Evolutionary conservation across 2,797 vertebrate species (phyloP), one percentile per base, ranked within the genome.

Genomic region (Chanos chanos): DNA sequence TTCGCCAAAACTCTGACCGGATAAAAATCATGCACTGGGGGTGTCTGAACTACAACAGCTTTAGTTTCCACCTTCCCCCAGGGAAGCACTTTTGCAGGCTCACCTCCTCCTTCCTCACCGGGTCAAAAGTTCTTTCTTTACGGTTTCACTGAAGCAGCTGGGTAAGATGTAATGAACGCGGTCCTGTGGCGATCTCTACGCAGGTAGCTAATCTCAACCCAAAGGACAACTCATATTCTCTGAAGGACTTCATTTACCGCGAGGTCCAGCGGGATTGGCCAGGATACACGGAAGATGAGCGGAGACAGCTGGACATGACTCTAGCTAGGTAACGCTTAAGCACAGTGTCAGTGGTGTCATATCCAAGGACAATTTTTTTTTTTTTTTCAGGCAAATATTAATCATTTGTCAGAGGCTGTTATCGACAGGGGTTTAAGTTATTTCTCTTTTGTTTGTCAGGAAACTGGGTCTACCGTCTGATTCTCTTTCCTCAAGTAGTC

Each of bases 141-240:
- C 25, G 6, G 1, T 6, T 2, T 34, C 15, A n/a, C n/a, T n/a
- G n/a, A n/a, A n/a, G n/a, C n/a, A n/a, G n/a, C n/a, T n/a, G n/a
- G 47, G n/a, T 4, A 5, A 15, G 18, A 4, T 9, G 7, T 1
- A 28, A 13, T 45, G 7, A 21, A 9, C 10, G 6, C 2, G 28
- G 12, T n/a, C n/a, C n/a, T n/a, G n/a, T n/a, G n/a, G 13, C 43
- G 27, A 34, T 27, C 61, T 5, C 27, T 44, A 12, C 50, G 21
- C 77, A 98, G 94, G 94, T 96, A 76, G 94, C 93, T 61, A 92
- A 81, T 79, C 77, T 95, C 64, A 97, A 94, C 77, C 80, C 93
- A 64, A 95, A 94, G 86, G 93, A 97, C 77, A 95, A 95, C 75
- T 88, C 92, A 0, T 98, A 93, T 56, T 86, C 87, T 2, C 72